phyloP scores from a whole-genome alignment of 2,888 invertebrate species.

The Orthonychiurus folsomi region DNA sequence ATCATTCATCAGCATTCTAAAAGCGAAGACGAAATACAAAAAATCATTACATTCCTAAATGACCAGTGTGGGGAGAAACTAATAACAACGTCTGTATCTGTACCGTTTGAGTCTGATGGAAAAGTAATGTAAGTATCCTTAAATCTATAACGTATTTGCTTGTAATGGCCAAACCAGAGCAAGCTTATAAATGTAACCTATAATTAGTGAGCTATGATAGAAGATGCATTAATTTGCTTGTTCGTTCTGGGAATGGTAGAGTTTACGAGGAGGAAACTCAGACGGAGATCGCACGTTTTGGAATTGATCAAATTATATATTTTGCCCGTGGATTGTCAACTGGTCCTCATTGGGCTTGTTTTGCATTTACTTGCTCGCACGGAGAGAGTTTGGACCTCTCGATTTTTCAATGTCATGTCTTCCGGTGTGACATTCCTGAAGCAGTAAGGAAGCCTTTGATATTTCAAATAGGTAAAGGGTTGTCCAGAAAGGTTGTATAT shows the following conservation, averaged over 20 bases:
- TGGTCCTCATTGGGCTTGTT: slow-evolving; percentile 80
- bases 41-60: slow-evolving; percentile 85
- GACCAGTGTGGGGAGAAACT: slow-evolving; percentile 65
- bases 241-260: slow-evolving; percentile 41
- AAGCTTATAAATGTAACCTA: too few relatives aligned
- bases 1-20: slow-evolving; percentile 53
- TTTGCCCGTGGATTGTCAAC: slow-evolving; percentile 83
- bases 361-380: slow-evolving; percentile 95
- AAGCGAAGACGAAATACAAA: slow-evolving; percentile 82
- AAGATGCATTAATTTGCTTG: background rate
- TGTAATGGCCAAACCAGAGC: background rate
- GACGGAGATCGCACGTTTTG: slow-evolving; percentile 74
- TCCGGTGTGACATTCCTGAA: slow-evolving; percentile 88
- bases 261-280: slow-evolving; percentile 69
- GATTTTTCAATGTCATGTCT: slow-evolving; percentile 94
- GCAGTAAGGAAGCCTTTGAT: slow-evolving; percentile 56
- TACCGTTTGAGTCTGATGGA: slow-evolving; percentile 87
- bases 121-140: slow-evolving; percentile 68
- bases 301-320: slow-evolving; percentile 85
- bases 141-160: slow-evolving; percentile 10
- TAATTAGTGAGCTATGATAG: background rate
- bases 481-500: background rate
- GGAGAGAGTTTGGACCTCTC: slow-evolving; percentile 79
- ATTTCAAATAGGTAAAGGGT: background rate
- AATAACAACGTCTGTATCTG: slow-evolving; percentile 81